Base-by-base conservation (phyloP, 1,140 invertebrate genomes). In the Andrena cerasifolii region DNA sequence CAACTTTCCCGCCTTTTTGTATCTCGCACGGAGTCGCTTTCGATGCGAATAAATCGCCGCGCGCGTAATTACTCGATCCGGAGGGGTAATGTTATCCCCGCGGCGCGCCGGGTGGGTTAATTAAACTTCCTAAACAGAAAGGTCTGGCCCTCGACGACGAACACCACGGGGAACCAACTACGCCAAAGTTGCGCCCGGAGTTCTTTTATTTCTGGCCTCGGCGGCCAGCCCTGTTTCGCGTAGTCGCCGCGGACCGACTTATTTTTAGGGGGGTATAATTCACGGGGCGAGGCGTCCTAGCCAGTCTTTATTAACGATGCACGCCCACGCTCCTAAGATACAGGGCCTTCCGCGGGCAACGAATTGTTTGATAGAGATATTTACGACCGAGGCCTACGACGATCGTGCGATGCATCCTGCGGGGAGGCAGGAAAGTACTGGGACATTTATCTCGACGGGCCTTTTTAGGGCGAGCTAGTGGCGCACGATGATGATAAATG, bases 291-390 rank as follows among this genome's bases (percentile, higher is more conserved):
- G 53, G 7, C 4, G 33, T 45, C 26, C 14, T 14, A 2, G 51
- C 24, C 36, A 8, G 12, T 33, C 14, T 66, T 66, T 45, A 61
- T 74, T 74, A 66, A 43, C n/a, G 14, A 31, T 43, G 14, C 49
- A 66, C 36, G 26, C 49, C 47, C 36, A 54, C 61, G 33, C 53
- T 73, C 47, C 12, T 54, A 24, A 74, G 45, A 54, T 65, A 53
- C 16, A 31, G 8, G 18, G 5, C 43, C 51, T 26, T 40, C 10
- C 36, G 36, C 36, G 72, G 0, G 24, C 61, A 45, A 54, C 53
- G 21, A 26, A 24, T 54, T n/a, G 24, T 54, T 63, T 65, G 61
- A 74, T 74, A 54, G 47, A 54, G 61, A 74, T 74, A 63, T 74
- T 74, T 74, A 54, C n/a, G 36, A 45, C 14, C 26, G 0, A 8